Evolutionary conservation across 2,113 vertebrate species (phyloP), one percentile per base, ranked within the genome.

Genomic region (Upupa epops): DNA sequence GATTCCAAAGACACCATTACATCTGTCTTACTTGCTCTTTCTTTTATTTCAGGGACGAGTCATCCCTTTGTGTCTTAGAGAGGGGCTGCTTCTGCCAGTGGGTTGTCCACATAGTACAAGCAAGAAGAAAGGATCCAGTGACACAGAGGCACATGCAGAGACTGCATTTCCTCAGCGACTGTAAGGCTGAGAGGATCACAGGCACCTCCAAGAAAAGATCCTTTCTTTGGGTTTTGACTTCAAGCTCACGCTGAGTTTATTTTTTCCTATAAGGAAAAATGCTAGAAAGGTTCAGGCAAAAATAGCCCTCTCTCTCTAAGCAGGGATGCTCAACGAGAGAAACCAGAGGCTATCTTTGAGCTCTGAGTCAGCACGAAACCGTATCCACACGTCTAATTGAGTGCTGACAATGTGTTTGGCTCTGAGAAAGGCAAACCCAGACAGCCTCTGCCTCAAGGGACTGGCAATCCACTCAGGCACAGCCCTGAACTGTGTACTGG

Each of bases 361-460:
- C 74, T 69, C 56, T 75, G 88, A 92, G 74, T 86, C 94, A 84
- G 88, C 93, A 72, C 5, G 31, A 91, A 90, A 56, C 49, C 1
- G 0, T 51, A 45, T 15, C 31, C 9, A 17, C 49, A 32, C 1
- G 2, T 66, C 52, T 71, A 56, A 88, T 18, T 40, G 90, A 88
- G 86, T 58, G 88, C 83, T 88, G 94, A 90, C 73, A 84, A 17
- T 1, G 63, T 46, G 66, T 25, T 49, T 78, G 81, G 87, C 89
- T 86, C 80, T 60, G 72, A 26, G 76, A n/a, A 83, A 69, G 73
- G 80, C 83, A 84, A 91, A 92, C 16, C 56, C 88, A 74, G 79
- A 28, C 64, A 89, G 92, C 36, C 81, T 72, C 74, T 92, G 89
- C 90, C 95, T 75, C 90, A 20, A 55, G 90, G 90, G 90, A 76